Percentiles rank a stretch among this genome's conserved stretches.
Conservation (phyloP, 1,140 invertebrate genomes). For the Andricus grossulariae region DNA sequence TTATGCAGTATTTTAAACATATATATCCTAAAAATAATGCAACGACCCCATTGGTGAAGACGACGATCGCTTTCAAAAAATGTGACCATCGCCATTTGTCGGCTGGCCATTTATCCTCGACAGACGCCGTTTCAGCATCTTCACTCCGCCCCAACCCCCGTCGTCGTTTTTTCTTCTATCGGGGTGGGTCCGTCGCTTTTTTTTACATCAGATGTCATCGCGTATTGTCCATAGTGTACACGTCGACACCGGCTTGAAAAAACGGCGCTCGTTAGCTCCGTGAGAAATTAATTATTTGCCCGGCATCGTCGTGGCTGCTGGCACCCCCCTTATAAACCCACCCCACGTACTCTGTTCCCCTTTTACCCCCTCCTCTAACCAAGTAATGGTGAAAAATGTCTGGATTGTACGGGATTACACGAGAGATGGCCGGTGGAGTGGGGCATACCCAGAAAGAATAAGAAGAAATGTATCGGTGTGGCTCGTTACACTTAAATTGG, state of each 20-base stretch:
- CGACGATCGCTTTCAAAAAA: neutral
- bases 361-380: slow-evolving; percentile 49
- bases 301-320: slow-evolving; percentile 62
- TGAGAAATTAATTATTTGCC: slow-evolving; percentile 77
- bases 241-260: slow-evolving; percentile 51
- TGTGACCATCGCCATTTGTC: neutral
- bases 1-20: too few species aligned
- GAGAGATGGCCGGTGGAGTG: slow-evolving; percentile 56
- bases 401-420: slow-evolving; percentile 74
- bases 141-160: slow-evolving; percentile 36
- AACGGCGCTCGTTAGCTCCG: slow-evolving; percentile 71
- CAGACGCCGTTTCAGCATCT: slow-evolving; percentile 38
- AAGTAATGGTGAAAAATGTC: slow-evolving; percentile 76
- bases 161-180: slow-evolving; percentile 43
- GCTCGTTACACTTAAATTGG: slow-evolving; percentile 77
- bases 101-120: neutral
- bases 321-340: slow-evolving; percentile 45
- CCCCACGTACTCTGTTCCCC: slow-evolving; percentile 41
- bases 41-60: neutral
- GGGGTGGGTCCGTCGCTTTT: slow-evolving; percentile 45
- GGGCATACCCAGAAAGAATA: slow-evolving; percentile 67
- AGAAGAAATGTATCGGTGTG: slow-evolving; percentile 75
- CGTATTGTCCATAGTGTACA: slow-evolving; percentile 59
- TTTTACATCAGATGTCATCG: slow-evolving; percentile 65
- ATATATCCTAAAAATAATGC: too few species aligned